Evolutionary conservation across 2,888 invertebrate genomes (phyloP).

Genomic region (Folsomia manolachei): DNA sequence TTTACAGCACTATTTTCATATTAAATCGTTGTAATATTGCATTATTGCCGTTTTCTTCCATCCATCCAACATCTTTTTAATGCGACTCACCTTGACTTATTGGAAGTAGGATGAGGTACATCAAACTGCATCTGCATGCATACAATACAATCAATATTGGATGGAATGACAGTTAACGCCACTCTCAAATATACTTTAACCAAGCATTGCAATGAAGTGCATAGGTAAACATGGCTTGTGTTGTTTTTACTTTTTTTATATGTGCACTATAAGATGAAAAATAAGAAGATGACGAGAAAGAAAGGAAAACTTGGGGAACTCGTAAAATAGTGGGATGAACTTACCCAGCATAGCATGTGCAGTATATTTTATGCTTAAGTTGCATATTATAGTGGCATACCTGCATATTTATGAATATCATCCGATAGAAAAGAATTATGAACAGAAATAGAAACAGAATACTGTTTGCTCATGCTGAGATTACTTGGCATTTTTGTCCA

Average conservation of each 20-base stretch:
- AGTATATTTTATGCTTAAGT: not conserved
- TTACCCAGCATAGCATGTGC: too few species aligned
- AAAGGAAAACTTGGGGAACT: not conserved
- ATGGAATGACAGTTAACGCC: not conserved
- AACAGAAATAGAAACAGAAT: constrained; percentile 6
- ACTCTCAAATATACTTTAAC: not conserved
- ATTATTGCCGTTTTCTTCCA: not conserved
- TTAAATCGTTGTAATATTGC: not conserved
- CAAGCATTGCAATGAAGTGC: not conserved
- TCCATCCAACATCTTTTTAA: too few species aligned
- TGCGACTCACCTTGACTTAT: constrained; percentile 15
- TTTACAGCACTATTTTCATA: not conserved
- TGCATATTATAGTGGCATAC: not conserved
- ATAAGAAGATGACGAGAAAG: not conserved
- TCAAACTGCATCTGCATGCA: not conserved
- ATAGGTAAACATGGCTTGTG: not conserved
- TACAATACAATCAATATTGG: too few species aligned
- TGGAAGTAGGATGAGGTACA: not conserved
- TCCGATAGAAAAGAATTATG: not conserved
- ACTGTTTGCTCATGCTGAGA: constrained; percentile 25
- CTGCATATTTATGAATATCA: constrained; percentile 6
- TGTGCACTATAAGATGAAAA: not conserved
- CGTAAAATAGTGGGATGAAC: too few species aligned
- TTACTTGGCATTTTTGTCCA: constrained; percentile 30
- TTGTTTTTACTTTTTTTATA: not conserved